Evolutionary conservation across 2,888 invertebrate genomes (phyloP).

Genomic region (Cryptosula pallasiana): DNA sequence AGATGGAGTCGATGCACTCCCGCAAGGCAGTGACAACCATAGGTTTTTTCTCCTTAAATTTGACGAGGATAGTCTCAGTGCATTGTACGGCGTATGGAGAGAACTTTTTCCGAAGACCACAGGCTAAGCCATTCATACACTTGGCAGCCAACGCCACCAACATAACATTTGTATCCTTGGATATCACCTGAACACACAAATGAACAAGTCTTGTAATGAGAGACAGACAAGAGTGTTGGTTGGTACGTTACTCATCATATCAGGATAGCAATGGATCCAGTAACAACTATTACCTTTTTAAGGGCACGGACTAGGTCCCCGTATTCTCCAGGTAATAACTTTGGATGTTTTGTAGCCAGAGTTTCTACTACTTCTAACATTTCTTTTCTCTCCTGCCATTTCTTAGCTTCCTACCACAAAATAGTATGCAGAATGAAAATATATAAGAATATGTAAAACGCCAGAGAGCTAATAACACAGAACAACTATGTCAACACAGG

Average conservation of each 20-base stretch:
- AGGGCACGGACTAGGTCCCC: conserved; percentile 79
- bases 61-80: conserved; percentile 71
- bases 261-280: too few species aligned
- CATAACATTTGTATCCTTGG: conserved; percentile 92
- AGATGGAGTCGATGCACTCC: conserved; percentile 86
- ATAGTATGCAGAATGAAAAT: too few species aligned
- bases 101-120: conserved; percentile 81
- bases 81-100: conserved; percentile 66
- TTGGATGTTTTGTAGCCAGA: conserved; percentile 67
- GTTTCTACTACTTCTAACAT: conserved; percentile 76
- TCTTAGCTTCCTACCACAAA: conserved; percentile 74
- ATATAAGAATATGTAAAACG: too few species aligned
- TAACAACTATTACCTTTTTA: conserved; percentile 74
- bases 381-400: conserved; percentile 94
- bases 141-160: conserved; percentile 81
- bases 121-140: conserved; percentile 74
- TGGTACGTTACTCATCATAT: too few species aligned
- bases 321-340: conserved; percentile 86
- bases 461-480: too few species aligned
- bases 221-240: too few species aligned
- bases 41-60: conserved; percentile 94
- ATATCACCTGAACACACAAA: conserved; percentile 63
- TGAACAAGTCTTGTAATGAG: background rate
- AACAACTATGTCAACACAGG: too few species aligned
- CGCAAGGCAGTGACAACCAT: conserved; percentile 79